These are phyloP conservation scores for Habrosyne pyritoides DNA, from an alignment of 2,888 invertebrate species.

Conservation along the genomic window DNA sequence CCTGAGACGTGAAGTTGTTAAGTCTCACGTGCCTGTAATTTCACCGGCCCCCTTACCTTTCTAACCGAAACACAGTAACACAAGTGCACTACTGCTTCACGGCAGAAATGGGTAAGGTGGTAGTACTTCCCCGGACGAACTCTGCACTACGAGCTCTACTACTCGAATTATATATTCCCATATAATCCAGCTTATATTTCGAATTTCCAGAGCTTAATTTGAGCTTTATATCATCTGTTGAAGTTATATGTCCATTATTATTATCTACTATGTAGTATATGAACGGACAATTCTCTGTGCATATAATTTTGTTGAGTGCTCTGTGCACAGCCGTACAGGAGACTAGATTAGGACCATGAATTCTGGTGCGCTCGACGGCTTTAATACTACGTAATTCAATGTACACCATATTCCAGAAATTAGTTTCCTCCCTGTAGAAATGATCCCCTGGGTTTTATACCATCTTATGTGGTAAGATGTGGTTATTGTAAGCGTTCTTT, in stretches of 20 bases:
- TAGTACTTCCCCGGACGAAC: too few species aligned
- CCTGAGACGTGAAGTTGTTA: too few species aligned
- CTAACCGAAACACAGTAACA: too few species aligned
- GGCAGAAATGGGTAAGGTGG: too few species aligned
- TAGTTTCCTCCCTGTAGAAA: neutral
- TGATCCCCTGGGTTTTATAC: neutral
- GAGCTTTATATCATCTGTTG: neutral
- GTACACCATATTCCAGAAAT: neutral
- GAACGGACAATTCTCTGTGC: neutral
- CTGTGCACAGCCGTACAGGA: neutral
- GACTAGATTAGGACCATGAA: conserved; percentile 6
- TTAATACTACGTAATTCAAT: neutral
- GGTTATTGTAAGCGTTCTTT: too few species aligned
- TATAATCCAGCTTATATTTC: neutral
- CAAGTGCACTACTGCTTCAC: too few species aligned
- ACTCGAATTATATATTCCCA: neutral
- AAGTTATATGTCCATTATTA: neutral
- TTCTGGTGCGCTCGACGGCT: neutral
- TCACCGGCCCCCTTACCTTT: too few species aligned
- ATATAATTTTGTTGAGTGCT: conserved; percentile 20
- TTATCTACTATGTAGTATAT: neutral
- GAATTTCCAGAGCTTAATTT: neutral
- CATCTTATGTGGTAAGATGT: too few species aligned
- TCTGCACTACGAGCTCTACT: too few species aligned
- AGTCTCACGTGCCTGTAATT: too few species aligned